Base-by-base conservation (phyloP, 2,113 vertebrate genomes). In the Coryphaenoides rupestris region DNA sequence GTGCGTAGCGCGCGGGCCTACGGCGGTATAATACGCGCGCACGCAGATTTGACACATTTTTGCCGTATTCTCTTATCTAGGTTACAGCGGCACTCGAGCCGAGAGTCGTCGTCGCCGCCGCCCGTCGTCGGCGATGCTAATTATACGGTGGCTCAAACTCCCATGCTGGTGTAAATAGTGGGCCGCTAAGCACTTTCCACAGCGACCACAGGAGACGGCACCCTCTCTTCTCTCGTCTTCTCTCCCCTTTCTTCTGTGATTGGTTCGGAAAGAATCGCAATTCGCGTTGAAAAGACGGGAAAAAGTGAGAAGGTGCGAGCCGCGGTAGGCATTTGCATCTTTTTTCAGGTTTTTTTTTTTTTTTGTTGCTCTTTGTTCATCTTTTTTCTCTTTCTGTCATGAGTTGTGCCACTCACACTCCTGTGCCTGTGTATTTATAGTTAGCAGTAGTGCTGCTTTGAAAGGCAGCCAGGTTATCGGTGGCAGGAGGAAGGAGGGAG, bases 391-490 rank as follows among this genome's bases (percentile, higher is more conserved):
- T 50, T 65, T 68, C 54, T 72, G 53, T 65, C 59, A 26, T 70
- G 28, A 56, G 53, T 73, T 79, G 67, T 77, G 76, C 24, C 62
- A 70, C 69, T 70, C 67, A 68, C 65, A 69, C 73, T 58, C 60
- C 78, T 69, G 70, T 65, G 63, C 65, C 72, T 50, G 67, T 76
- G 45, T 84, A 87, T 87, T 83, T 80, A 78, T 84, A 84, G 73
- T 23, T 52, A n/a, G n/a, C n/a, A n/a, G 6, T 12, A 40, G 33
- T 9, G 33, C 52, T 67, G 61, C 72, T 78, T 74, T 84, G 73
- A 79, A 64, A 81, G 50, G 23, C 65, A 69, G 68, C 62, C 65
- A 77, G 67, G 68, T n/a, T n/a, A n/a, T n/a, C n/a, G n/a, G n/a
- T n/a, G n/a, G n/a, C n/a, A 76, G 61, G 71, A 13, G 10, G 55